Evolutionary conservation across 1,140 invertebrate species (phyloP), one percentile per base, ranked within the genome.

Genomic region (Nephila pilipes): DNA sequence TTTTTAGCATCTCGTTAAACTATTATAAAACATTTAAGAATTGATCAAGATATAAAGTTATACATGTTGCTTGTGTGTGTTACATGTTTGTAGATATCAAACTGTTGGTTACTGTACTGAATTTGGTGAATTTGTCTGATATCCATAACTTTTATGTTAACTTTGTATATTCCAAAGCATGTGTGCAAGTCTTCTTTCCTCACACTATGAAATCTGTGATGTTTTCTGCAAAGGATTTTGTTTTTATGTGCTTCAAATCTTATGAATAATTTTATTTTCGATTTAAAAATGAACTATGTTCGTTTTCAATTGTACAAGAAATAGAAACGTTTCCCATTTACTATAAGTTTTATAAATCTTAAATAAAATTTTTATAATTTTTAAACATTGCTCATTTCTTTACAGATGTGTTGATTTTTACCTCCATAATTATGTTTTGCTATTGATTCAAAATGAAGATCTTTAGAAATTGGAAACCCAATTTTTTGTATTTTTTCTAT

Each of bases 141-240:
- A 10, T 46, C 6, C 6, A 1, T 46, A 6, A 46, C 46, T 10
- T 46, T 46, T 46, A 46, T 46, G 46, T 46, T 6, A 16, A 75
- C 2, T 75, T 75, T 36, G 25, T 5, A 75, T 36, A 75, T 36
- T 55, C 54, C 46, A 54, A 25, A 83, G 80, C 25, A 57, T 83
- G 80, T 83, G 54, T 83, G 80, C 38, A 83, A 83, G 4, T 83
- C n/a, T 83, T 46, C 80, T 75, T 38, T 29, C 25, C 54, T 83
- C 38, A 12, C 54, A 57, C 81, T 83, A 54, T 83, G n/a, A 54
- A 83, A 83, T 83, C 81, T 83, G 81, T 83, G 81, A 83, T 83
- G 46, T 83, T 83, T 83, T 83, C n/a, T 55, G 81, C 81, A 83
- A 83, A 55, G 22, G 25, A 55, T 83, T 38, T 81, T 25, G 25